These are phyloP conservation scores for Onychostoma macrolepis DNA, from an alignment of 2,113 vertebrate species.

Conservation along the genomic window DNA sequence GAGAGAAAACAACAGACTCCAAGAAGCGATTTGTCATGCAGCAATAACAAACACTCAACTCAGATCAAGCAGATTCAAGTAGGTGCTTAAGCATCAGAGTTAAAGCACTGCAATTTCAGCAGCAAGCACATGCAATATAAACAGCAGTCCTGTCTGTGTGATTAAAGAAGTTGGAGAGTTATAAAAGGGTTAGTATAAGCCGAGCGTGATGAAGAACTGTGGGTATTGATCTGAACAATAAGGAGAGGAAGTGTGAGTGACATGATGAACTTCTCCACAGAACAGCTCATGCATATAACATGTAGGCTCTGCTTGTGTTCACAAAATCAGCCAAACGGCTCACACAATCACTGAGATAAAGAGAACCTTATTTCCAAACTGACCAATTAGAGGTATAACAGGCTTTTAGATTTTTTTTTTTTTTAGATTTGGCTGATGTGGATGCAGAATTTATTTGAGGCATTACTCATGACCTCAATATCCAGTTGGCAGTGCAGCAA, in stretches of 20 bases:
- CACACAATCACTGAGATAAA: constrained; percentile 2
- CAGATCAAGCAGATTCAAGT: constrained; percentile 36
- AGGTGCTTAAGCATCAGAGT: background rate
- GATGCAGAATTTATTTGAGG: background rate
- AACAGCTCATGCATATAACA: constrained; percentile 23
- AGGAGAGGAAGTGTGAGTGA: background rate
- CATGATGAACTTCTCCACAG: constrained; percentile 27
- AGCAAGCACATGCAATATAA: background rate
- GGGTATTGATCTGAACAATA: constrained; percentile 12
- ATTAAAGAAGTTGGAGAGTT: background rate
- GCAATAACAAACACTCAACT: constrained; percentile 28
- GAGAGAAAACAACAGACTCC: background rate
- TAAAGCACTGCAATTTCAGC: background rate
- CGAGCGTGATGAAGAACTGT: background rate
- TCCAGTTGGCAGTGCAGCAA: background rate
- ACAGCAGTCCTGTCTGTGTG: background rate
- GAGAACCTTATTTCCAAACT: background rate
- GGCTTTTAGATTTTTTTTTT: background rate
- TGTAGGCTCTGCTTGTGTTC: background rate
- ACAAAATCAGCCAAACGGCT: constrained; percentile 2
- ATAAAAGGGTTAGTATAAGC: constrained; percentile 1
- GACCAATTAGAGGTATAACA: background rate
- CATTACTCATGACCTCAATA: background rate
- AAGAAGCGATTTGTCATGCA: constrained; percentile 18
- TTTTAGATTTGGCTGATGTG: background rate